Percentiles rank a stretch among this genome's conserved stretches.
These are phyloP conservation scores for Nanger granti DNA, from an alignment of 2,113 vertebrate genomes.

Conservation along the genomic window DNA sequence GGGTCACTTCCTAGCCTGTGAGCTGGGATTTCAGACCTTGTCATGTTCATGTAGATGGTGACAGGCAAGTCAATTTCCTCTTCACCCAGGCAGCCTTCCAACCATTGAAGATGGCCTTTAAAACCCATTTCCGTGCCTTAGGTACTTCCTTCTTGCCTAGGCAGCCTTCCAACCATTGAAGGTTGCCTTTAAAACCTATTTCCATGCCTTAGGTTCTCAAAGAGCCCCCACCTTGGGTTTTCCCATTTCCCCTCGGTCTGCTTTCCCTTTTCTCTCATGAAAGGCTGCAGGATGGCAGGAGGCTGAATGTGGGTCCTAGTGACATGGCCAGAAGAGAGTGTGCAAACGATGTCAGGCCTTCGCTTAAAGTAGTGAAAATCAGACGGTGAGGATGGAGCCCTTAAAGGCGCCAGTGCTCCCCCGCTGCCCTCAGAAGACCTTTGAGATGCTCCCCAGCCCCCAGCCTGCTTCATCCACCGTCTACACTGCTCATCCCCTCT, in stretches of 20 bases:
- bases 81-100: background rate
- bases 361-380: background rate
- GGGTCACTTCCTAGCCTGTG: background rate
- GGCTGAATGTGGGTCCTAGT: background rate
- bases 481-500: background rate
- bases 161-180: background rate
- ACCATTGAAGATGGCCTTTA: background rate
- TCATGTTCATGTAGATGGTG: background rate
- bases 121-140: background rate
- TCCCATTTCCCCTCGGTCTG: background rate
- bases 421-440: background rate
- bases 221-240: background rate
- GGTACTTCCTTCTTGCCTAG: background rate
- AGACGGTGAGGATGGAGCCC: background rate
- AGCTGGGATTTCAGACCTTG: background rate
- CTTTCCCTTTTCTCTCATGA: background rate
- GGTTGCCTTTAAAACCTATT: background rate
- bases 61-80: background rate
- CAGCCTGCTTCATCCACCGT: background rate
- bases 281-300: background rate
- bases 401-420: background rate
- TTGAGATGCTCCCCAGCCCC: background rate
- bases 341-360: background rate
- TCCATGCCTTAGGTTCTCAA: background rate
- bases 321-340: no score